These are phyloP conservation scores for Hydraecia micacea DNA, from an alignment of 2,888 invertebrate species.

Conservation along the genomic window DNA sequence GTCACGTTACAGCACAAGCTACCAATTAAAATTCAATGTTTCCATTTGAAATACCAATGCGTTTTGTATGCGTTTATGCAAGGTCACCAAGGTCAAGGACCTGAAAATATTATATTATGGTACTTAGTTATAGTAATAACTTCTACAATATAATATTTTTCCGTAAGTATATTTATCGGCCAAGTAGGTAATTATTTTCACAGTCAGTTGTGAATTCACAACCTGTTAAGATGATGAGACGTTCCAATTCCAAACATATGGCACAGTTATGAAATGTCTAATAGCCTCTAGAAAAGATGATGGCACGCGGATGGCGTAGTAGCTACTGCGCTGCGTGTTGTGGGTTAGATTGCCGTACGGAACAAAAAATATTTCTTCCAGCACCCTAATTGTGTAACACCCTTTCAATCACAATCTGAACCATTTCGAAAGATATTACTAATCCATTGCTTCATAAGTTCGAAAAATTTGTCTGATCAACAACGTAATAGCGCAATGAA, in stretches of 20 bases:
- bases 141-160: neutral
- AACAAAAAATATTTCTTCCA: neutral
- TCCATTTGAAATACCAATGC: conserved; percentile 23
- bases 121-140: too few relatives aligned
- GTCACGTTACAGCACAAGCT: conserved; percentile 11
- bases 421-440: too few relatives aligned
- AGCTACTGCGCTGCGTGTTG: neutral
- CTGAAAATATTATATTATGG: too few relatives aligned
- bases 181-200: neutral
- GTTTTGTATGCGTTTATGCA: conserved; percentile 17
- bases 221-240: neutral
- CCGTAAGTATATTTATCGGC: neutral
- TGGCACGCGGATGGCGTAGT: neutral
- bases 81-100: too few relatives aligned
- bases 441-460: too few relatives aligned
- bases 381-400: too few relatives aligned
- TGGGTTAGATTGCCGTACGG: neutral
- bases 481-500: too few relatives aligned
- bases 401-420: too few relatives aligned
- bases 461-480: too few relatives aligned
- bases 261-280: neutral
- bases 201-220: neutral
- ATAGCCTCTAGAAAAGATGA: neutral
- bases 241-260: neutral
- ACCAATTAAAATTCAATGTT: conserved; percentile 22